phyloP scores from a whole-genome alignment of 2,113 vertebrate species.

The Australoheros scitulus region DNA sequence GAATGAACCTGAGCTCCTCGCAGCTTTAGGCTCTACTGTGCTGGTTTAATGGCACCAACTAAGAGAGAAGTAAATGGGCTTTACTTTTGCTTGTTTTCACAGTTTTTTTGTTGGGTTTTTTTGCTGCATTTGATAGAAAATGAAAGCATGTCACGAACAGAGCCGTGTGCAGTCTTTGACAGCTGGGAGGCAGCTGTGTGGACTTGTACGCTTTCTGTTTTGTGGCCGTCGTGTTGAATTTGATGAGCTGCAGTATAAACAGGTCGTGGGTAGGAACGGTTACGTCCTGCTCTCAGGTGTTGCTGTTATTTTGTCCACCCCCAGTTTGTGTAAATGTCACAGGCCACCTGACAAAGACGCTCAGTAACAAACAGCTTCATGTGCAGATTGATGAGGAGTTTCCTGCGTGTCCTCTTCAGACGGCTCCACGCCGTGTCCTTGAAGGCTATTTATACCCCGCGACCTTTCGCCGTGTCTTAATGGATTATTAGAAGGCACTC shows the following conservation, averaged over 20 bases:
- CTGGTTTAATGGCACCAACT: neutral
- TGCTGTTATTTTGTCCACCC: slow-evolving; percentile 16
- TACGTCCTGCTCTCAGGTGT: neutral
- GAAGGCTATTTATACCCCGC: slow-evolving; percentile 69
- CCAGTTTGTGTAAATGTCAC: slow-evolving; percentile 13
- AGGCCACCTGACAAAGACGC: slow-evolving; percentile 42
- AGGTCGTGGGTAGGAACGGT: slow-evolving; percentile 13
- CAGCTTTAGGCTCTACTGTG: too few species aligned
- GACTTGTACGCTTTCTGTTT: neutral
- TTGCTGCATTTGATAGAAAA: too few species aligned
- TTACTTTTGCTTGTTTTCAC: neutral
- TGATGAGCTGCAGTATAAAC: neutral
- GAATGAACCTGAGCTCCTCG: too few species aligned
- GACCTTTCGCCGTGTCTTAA: slow-evolving; percentile 71
- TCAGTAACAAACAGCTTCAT: slow-evolving; percentile 37
- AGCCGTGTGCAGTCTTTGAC: neutral
- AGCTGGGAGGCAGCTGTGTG: neutral
- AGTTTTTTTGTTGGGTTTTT: too few species aligned
- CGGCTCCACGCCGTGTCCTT: slow-evolving; percentile 58
- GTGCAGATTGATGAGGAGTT: slow-evolving; percentile 62
- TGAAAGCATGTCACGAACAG: neutral
- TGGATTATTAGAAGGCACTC: slow-evolving; percentile 73
- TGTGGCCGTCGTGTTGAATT: neutral
- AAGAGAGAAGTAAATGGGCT: neutral
- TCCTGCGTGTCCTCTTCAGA: slow-evolving; percentile 38